These are phyloP conservation scores for Aspiorhynchus laticeps DNA, from an alignment of 2,113 vertebrate genomes.

Conservation along the genomic window DNA sequence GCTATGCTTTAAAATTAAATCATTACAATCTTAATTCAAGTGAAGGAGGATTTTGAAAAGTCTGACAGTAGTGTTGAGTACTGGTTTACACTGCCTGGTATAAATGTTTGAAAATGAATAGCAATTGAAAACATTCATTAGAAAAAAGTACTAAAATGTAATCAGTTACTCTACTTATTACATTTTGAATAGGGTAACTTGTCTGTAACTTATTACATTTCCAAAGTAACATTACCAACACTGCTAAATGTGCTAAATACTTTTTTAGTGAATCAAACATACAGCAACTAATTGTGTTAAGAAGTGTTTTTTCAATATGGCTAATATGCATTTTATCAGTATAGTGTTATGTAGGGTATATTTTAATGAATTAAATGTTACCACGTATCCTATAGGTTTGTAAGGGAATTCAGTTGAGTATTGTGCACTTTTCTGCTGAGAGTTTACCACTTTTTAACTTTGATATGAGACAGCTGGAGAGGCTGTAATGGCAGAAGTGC, in stretches of 20 bases:
- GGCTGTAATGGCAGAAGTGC: slow-evolving; percentile 2
- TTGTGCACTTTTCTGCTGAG: slow-evolving; percentile 8
- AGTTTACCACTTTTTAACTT: neutral
- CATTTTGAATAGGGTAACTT: too few relatives aligned
- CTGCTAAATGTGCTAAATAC: neutral
- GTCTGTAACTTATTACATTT: too few relatives aligned
- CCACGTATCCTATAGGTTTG: neutral
- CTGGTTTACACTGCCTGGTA: too few relatives aligned
- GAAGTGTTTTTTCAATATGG: neutral
- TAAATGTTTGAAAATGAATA: too few relatives aligned
- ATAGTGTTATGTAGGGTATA: neutral
- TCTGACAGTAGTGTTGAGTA: too few relatives aligned
- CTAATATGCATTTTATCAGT: neutral
- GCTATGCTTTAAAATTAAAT: too few relatives aligned
- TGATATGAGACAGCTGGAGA: slow-evolving; percentile 20
- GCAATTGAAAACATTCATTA: too few relatives aligned
- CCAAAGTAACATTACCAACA: too few relatives aligned
- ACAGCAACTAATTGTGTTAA: neutral
- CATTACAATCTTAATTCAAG: too few relatives aligned
- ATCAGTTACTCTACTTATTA: too few relatives aligned
- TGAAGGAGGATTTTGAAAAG: too few relatives aligned
- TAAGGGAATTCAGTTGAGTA: neutral
- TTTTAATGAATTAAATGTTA: neutral
- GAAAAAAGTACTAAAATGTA: too few relatives aligned
- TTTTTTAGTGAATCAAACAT: neutral